Evolutionary conservation across 1,140 invertebrate species (phyloP), one percentile per base, ranked within the genome.

Genomic region (Achroia grisella): DNA sequence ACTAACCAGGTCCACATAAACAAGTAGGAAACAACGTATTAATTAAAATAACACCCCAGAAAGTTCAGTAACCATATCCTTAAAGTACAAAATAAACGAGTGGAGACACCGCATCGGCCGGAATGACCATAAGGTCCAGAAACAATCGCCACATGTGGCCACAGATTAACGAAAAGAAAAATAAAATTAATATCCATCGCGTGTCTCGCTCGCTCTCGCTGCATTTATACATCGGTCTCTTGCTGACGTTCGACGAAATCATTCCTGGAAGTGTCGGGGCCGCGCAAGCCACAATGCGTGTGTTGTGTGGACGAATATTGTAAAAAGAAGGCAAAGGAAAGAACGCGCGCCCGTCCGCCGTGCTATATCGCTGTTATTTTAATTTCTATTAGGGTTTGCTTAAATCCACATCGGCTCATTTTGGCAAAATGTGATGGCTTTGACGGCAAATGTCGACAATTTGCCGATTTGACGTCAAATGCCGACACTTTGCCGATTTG

Each of bases 131-230:
- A 83, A 71, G 72, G 76, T 78, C 78, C 74, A 67, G 69, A 65
- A 77, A 77, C 75, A 82, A 78, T 76, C 75, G 68, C 77, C 79
- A 83, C 79, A 83, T 83, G 79, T 83, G 76, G 77, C 62, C 75
- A 72, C 67, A 76, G 72, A 80, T 80, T 80, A 78, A 81, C 45
- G 60, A 74, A 81, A 81, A 78, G 74, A 74, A 81, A 78, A 78
- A 80, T 67, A 80, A 80, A 77, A 76, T 71, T 71, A 67, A 74
- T 69, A 65, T 69, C 50, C 57, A 59, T 27, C 27, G 12, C 10
- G 52, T 41, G 10, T 71, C 74, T 23, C 66, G 40, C 41, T 77
- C 58, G 54, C 4, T n/a, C 23, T 1, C n/a, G 9, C 28, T 14
- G 5, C 4, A 34, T 44, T 28, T 14, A 8, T 13, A 23, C 62